Evolutionary conservation across 2,888 invertebrate genomes (phyloP), one percentile per base, ranked within the genome.

Genomic region (Empis stercorea): DNA sequence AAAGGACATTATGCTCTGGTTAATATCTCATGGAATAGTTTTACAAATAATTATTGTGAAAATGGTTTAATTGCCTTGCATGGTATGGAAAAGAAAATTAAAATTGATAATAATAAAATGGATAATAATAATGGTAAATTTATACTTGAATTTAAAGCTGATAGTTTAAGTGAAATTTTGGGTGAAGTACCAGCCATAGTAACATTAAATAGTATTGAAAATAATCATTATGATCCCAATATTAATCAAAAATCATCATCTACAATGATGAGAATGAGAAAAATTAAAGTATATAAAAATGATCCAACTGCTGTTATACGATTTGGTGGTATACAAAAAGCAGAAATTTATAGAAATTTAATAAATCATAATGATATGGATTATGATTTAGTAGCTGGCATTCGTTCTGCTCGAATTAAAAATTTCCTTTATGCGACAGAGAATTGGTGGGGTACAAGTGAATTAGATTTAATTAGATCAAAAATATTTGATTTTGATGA

Each of bases 401-500:
- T 88, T 5, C 78, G 79, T 62, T 92, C 95, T 0, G 89, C 94
- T 0, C 84, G 85, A 55, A 76, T 95, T 2, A 81, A 88, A 53
- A 94, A 91, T 59, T 76, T 78, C 39, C 73, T 99, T 46, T 87
- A 96, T 62, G 93, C 91, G 0, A 78, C 78, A 10, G 86, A 91
- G 65, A 99, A 99, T 65, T 99, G 92, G 88, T 99, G 97, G 97
- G 97, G 96, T 11, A 84, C 84, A 4, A 71, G 73, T 1, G 76
- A 83, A 46, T 80, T 86, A 45, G 71, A 70, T 6, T 75, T 76
- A 47, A 97, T 99, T 46, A 79, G 80, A 56, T 75, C 79, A 44
- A 77, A 81, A 61, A 94, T 97, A 59, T 96, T 97, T 63, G 97
- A 97, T 70, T 96, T 99, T 68, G 95, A 99, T 64, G 96, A 97